Evolutionary conservation across 2,797 vertebrate genomes (phyloP).

Genomic region (Siniperca scherzeri): DNA sequence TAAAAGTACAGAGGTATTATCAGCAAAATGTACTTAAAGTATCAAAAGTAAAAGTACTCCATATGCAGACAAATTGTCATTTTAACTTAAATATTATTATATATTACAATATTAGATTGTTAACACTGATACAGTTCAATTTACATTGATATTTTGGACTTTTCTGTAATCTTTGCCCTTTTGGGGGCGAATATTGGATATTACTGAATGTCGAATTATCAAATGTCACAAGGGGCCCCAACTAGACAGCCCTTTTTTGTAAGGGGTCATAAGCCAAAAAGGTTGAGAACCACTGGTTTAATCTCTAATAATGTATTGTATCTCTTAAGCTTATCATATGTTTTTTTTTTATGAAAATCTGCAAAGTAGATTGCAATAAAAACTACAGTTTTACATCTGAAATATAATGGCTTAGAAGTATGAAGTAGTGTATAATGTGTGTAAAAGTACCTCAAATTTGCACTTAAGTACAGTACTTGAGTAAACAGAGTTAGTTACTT

Average conservation of each 20-base stretch:
- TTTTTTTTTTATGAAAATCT: neutral
- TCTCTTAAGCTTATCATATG: neutral
- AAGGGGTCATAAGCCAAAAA: neutral
- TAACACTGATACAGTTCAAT: neutral
- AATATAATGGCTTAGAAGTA: neutral
- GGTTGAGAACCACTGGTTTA: neutral
- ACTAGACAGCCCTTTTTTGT: neutral
- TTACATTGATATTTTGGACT: neutral
- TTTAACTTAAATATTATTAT: neutral
- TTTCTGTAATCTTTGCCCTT: neutral
- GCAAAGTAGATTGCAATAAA: neutral
- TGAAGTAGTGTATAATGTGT: neutral
- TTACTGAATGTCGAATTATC: neutral
- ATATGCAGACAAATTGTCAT: neutral
- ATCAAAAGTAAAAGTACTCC: neutral
- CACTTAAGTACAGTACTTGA: neutral
- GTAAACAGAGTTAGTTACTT: slow-evolving; percentile 1
- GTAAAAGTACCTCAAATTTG: neutral
- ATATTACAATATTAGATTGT: neutral
- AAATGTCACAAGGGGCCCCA: neutral
- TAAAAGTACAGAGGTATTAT: neutral
- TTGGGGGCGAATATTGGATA: neutral
- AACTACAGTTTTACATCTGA: neutral
- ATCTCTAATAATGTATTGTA: neutral
- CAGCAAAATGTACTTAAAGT: neutral